Percentiles rank a stretch among this genome's conserved stretches.
Conservation (phyloP, 2,888 invertebrate species). For the Mythimna loreyi region DNA sequence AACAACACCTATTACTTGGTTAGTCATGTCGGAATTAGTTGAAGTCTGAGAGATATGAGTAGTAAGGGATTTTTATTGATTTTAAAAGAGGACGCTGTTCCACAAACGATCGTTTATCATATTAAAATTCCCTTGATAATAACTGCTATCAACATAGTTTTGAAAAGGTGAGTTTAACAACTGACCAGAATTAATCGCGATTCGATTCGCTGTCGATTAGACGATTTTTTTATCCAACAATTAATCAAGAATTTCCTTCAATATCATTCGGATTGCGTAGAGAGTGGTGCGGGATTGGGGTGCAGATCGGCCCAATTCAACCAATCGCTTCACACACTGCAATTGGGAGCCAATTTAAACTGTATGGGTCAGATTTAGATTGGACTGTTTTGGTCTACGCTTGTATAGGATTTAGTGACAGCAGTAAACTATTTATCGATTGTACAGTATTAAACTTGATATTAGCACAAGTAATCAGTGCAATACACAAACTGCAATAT, state of each 20-base stretch:
- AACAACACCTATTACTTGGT: background rate
- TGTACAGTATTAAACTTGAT: background rate
- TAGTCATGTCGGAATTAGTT: conserved; percentile 11
- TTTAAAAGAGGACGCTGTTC: background rate
- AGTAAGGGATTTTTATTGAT: background rate
- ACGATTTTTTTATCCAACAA: background rate
- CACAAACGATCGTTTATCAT: conserved; percentile 1
- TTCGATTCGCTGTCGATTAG: background rate
- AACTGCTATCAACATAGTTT: background rate
- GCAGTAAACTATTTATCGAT: background rate
- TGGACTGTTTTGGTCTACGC: background rate
- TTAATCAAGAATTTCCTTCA: background rate
- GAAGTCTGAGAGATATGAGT: conserved; percentile 16
- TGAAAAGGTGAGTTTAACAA: background rate
- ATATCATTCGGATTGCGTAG: background rate
- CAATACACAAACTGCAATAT: background rate
- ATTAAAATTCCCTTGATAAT: background rate
- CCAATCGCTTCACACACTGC: background rate
- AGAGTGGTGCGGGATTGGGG: background rate
- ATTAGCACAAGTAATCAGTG: background rate
- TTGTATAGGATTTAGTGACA: background rate
- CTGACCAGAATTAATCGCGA: background rate
- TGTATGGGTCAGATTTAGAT: conserved; percentile 8
- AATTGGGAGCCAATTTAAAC: background rate
- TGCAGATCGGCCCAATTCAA: background rate